Evolutionary conservation across 2,797 vertebrate genomes (phyloP), one percentile per base, ranked within the genome.

Genomic region (Myotis findleyi): DNA sequence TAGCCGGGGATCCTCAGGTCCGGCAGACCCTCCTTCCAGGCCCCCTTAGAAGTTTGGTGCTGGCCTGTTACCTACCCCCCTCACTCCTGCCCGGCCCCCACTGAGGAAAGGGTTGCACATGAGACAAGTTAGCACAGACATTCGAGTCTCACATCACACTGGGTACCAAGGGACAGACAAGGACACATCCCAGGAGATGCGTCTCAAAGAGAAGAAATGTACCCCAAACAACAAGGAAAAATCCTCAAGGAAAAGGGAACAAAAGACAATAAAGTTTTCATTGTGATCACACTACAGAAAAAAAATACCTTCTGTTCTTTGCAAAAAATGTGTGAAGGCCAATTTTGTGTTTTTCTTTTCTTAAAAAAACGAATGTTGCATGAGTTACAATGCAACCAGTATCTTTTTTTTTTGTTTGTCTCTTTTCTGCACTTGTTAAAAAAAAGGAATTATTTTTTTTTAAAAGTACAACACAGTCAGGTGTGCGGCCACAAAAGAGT

Each of bases 401-500:
- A 98, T 98, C 97, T 97, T 97, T 98, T 96, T 98, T 96, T 97
- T 98, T 96, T 89, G 38, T 82, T 96, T 97, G 82, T 96, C 96
- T 94, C 88, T 98, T 94, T 98, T 97, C 97, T 98, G 97, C 95
- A 95, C 95, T 97, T 97, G 96, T 95, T 71, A 49, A 96, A 97
- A 98, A 98, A 97, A 98, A 93, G 95, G 92, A 30, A 30, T 49
- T 73, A 75, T 97, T 95, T 96, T 98, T 97, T 98, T 98, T 97
- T 97, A 98, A 49, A 82, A 99, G 99, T 99, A 98, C 98, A 99
- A 99, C 98, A 98, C 98, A 98, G 98, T 99, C 98, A 98, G 97
- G 98, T 98, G 98, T 96, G 99, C 98, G 99, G 99, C 99, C 99
- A 99, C 99, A 99, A 99, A 99, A 98, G 99, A 98, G 99, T 98